Evolutionary conservation across 37 sponge, comb jelly and placozoan genomes (phyloP), one percentile per base, ranked within the genome.

Genomic region (Eunapius fragilis): DNA sequence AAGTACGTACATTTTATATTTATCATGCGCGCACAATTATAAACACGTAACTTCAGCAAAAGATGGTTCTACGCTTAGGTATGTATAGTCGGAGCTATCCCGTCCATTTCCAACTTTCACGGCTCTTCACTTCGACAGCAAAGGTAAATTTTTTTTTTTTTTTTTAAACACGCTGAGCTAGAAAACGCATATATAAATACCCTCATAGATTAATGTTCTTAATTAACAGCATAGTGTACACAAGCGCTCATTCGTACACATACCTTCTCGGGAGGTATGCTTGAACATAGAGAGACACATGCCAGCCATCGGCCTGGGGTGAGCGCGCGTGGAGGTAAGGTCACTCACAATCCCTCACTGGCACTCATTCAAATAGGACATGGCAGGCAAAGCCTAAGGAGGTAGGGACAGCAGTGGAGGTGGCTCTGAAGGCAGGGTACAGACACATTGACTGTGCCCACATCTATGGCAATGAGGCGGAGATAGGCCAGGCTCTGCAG

Each of bases 361-460:
- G 48, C 24, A 6, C 0, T 26, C 22, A 2, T 2, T 19, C 7
- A 0, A 58, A 58, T 58, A 95, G 95, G 11, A 95, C 95, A 9
- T 95, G 95, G 95, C 85, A 82, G 41, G 92, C 95, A 10, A 84
- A 86, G 71, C 87, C 87, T 10, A 88, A 90, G 17, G 81, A 85
- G 78, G 95, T 95, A 0, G 95, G 85, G 37, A 87, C 87, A 25
- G 95, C 95, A 36, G 93, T 92, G 19, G 93, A 92, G 69, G 90
- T 75, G 22, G 95, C 95, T 12, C 31, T 95, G 27, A 84, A 69
- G 68, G 85, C 80, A 28, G 97, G 97, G 47, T 96, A 96, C 50
- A 69, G 90, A 17, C 94, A 87, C 86, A 87, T 96, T 77, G 97
- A 96, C 90, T 92, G 94, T 92, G 94, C 97, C n/a, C 89, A 89